phyloP scores from a whole-genome alignment of 2,113 vertebrate genomes.

The Grammomys surdaster region DNA sequence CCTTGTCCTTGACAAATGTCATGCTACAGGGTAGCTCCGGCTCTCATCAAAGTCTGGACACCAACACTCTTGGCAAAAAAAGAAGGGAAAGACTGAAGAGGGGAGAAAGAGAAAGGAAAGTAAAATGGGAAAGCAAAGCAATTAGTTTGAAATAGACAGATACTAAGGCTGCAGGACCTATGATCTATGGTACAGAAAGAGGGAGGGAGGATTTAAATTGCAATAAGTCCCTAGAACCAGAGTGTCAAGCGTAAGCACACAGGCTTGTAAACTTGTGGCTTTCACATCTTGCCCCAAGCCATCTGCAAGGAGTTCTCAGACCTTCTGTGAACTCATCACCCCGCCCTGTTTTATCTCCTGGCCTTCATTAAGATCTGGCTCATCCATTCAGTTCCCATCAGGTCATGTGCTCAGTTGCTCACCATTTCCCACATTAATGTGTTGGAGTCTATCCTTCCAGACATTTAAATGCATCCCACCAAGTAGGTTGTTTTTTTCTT shows the following conservation, averaged over 20 bases:
- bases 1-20: constrained; percentile 65
- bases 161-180: constrained; percentile 33
- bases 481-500: background rate
- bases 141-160: constrained; percentile 41
- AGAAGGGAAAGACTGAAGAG: constrained; percentile 19
- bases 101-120: background rate
- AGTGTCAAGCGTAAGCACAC: constrained; percentile 59
- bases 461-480: constrained; percentile 40
- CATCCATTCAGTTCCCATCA: constrained; percentile 33
- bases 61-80: background rate
- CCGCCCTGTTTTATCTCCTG: constrained; percentile 10
- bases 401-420: constrained; percentile 57
- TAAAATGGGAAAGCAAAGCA: background rate
- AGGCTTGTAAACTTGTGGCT: constrained; percentile 68
- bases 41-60: constrained; percentile 54
- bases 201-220: constrained; percentile 29
- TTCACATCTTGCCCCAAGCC: constrained; percentile 59
- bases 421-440: constrained; percentile 34
- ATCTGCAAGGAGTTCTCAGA: constrained; percentile 37
- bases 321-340: constrained; percentile 42
- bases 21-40: constrained; percentile 32
- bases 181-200: background rate
- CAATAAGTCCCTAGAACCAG: constrained; percentile 53
- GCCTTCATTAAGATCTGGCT: constrained; percentile 62
- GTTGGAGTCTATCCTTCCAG: constrained; percentile 48